phyloP scores from a whole-genome alignment of 2,888 invertebrate genomes.

The Torymus tubicola region DNA sequence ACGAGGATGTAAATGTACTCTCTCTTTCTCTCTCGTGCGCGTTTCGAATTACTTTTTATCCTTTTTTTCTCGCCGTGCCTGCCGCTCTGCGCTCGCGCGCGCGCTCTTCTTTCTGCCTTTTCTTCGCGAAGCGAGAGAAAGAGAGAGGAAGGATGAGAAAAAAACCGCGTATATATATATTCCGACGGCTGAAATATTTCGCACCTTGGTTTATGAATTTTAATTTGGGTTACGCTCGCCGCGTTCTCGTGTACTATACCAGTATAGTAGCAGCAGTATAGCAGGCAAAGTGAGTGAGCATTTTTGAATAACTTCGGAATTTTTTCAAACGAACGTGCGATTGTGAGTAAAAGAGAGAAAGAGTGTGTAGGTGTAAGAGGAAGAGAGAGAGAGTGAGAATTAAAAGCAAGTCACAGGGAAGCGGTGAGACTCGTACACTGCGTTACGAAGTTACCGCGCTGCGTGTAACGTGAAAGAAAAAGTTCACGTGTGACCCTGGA shows the following conservation, averaged over 20 bases:
- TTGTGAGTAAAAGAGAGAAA: background rate
- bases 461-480: no score
- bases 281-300: constrained; percentile 17
- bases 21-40: background rate
- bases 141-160: background rate
- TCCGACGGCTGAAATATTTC: constrained; percentile 28
- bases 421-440: no score
- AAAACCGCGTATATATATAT: constrained; percentile 16
- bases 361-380: no score
- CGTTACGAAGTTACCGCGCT: no score
- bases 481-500: no score
- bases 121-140: background rate
- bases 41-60: constrained; percentile 39
- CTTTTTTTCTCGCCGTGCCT: constrained; percentile 39
- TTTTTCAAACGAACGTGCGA: constrained; percentile 7
- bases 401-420: no score
- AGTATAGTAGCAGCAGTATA: no score
- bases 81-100: constrained; percentile 35
- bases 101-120: background rate
- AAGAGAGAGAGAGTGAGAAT: no score
- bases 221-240: constrained; percentile 37
- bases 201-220: constrained; percentile 50
- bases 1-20: constrained; percentile 49
- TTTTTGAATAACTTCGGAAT: constrained; percentile 30
- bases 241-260: no score